Conservation (phyloP, 2,797 vertebrate species). For the Chelidonichthys spinosus region DNA sequence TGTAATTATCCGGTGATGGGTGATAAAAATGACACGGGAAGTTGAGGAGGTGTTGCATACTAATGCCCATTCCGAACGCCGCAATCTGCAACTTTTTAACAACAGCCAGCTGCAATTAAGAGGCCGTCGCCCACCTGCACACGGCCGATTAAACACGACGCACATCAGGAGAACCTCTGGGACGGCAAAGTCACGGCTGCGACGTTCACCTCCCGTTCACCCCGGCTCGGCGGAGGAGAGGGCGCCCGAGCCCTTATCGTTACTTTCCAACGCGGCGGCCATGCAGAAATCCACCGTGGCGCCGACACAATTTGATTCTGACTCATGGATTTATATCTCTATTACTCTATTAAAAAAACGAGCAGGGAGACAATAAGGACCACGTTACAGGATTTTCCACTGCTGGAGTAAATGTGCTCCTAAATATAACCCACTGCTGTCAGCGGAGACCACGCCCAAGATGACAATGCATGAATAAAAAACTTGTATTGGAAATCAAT, state of each 20-base stretch:
- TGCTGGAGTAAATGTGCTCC: constrained; percentile 18
- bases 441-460: constrained; percentile 15
- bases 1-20: constrained; percentile 66
- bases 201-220: constrained; percentile 30
- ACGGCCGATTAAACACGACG: constrained; percentile 36
- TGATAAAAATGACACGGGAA: constrained; percentile 60
- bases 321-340: constrained; percentile 40
- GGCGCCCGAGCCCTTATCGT: not conserved
- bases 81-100: constrained; percentile 39
- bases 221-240: constrained; percentile 2
- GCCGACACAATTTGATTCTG: constrained; percentile 30
- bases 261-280: not conserved
- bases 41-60: constrained; percentile 44
- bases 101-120: constrained; percentile 35
- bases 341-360: constrained; percentile 27
- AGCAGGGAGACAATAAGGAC: constrained; percentile 31
- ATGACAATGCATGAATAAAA: constrained; percentile 37
- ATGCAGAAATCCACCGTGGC: constrained; percentile 12
- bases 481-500: constrained; percentile 25
- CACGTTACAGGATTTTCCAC: constrained; percentile 27
- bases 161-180: constrained; percentile 13
- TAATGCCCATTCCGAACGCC: constrained; percentile 36
- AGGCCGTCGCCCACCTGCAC: constrained; percentile 39
- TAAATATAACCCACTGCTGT: constrained; percentile 38
- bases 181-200: constrained; percentile 1